Base-by-base conservation (phyloP, 2,888 invertebrate genomes). In the Biston stratarius region DNA sequence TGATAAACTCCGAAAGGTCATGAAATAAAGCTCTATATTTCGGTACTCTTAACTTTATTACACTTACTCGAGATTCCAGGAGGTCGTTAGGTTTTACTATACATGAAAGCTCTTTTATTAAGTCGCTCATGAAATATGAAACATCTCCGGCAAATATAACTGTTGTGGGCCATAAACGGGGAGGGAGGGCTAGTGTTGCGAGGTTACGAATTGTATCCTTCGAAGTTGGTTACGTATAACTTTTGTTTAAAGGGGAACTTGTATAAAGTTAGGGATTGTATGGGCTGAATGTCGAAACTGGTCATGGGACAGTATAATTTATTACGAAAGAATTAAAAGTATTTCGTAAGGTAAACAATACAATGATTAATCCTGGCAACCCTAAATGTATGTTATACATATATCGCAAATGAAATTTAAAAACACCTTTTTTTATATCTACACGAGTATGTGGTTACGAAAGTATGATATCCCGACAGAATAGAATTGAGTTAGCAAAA, bases 101-200 rank as follows among this genome's bases (percentile, higher is more conserved):
- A 57, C 55, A 69, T 67, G 65, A 67, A 67, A 56, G 63, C 67
- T 45, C 44, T 49, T 67, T 55, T 63, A 63, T 55, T 60, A 63
- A 67, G 63, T 55, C 59, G 55, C 69, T 71, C 69, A 67, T 71
- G 71, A 67, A 67, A 71, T 65, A 73, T 73, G 63, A 67, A 73
- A 65, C 34, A 48, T 59, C 59, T 67, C 61, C 57, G 63, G 24
- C 24, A 51, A 61, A 66, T 67, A 68, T 55, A 68, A 64, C 61
- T 59, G 48, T 49, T 61, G 57, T 58, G 47, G 56, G 40, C 55
- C 52, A 15, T 69, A 68, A 70, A 72, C 34, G 38, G 47, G 24
- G 47, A 36, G 24, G 6, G 45, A 14, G 36, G 42, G 38, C 10
- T 11, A 33, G 53, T 55, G 56, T 63, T 67, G 62, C 53, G 24